Percentiles rank a stretch among this genome's conserved stretches.
Evolutionary conservation across 2,888 invertebrate species (phyloP).

Genomic region (Rotaria magnacalcarata): DNA sequence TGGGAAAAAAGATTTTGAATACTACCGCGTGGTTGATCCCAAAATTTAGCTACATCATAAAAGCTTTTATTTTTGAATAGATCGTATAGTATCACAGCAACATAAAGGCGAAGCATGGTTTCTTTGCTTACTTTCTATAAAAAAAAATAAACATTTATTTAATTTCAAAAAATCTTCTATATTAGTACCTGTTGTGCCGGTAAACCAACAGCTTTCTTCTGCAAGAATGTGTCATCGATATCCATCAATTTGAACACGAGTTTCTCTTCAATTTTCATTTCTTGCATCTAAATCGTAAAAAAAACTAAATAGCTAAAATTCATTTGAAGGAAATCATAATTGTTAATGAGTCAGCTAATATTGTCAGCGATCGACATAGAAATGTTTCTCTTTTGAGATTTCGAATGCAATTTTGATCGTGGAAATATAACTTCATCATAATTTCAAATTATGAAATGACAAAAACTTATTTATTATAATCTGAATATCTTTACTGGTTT

Average conservation of each 20-base stretch:
- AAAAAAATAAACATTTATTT: neutral
- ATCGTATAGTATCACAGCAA: neutral
- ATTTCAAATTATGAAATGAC: no score
- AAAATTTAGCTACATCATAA: slow-evolving; percentile 63
- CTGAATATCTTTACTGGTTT: no score
- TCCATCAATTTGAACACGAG: neutral
- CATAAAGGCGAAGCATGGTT: neutral
- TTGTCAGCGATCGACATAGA: no score
- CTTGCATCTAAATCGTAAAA: neutral
- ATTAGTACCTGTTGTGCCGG: neutral
- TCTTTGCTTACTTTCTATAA: neutral
- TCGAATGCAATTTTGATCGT: no score
- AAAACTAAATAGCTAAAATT: no score
- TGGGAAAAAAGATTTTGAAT: slow-evolving; percentile 51
- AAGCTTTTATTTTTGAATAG: slow-evolving; percentile 35
- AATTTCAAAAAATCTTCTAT: neutral
- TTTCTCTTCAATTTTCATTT: slow-evolving; percentile 32
- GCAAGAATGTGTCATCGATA: neutral
- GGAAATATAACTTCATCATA: no score
- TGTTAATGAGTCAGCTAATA: no score
- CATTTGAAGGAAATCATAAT: no score
- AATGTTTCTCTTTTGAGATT: no score
- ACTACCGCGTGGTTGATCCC: slow-evolving; percentile 67
- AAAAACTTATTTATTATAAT: no score
- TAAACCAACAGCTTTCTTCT: neutral